Percentiles rank a stretch among this genome's conserved stretches.
Conservation (phyloP, 1,140 invertebrate genomes). For the Triops cancriformis region DNA sequence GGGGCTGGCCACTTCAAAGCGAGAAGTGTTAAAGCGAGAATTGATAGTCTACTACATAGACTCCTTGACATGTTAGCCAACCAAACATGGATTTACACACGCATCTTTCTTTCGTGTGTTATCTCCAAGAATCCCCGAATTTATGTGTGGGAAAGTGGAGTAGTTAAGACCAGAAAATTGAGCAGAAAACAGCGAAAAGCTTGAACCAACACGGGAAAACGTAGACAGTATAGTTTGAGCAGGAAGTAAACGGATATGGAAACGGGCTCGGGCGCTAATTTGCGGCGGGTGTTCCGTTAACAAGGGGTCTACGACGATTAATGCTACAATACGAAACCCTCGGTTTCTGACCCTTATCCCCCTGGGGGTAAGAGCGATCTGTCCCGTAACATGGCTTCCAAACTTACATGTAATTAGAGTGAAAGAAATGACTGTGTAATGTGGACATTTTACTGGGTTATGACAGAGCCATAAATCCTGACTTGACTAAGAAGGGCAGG, state of each 20-base stretch:
- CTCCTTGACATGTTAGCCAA: neutral
- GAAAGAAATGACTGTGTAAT: constrained; percentile 8
- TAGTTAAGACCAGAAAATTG: no score
- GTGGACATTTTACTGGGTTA: neutral
- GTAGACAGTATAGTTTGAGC: neutral
- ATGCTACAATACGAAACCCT: neutral
- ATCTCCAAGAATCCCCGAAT: neutral
- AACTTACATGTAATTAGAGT: neutral
- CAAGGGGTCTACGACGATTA: neutral
- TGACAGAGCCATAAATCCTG: neutral
- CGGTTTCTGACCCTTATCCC: neutral
- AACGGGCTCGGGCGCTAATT: neutral
- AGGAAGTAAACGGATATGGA: neutral
- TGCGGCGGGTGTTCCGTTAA: neutral
- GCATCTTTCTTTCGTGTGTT: neutral
- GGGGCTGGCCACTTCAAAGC: neutral
- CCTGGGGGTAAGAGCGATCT: neutral
- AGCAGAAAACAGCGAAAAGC: neutral
- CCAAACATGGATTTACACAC: neutral
- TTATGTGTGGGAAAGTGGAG: neutral
- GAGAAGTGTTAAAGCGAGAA: neutral
- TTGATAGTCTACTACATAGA: neutral
- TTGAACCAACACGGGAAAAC: neutral
- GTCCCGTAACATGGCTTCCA: neutral
- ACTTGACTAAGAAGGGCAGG: neutral